Percentiles rank a stretch among this genome's conserved stretches.
Evolutionary conservation across 2,113 vertebrate species (phyloP).

Genomic region (Neomonachus schauinslandi): DNA sequence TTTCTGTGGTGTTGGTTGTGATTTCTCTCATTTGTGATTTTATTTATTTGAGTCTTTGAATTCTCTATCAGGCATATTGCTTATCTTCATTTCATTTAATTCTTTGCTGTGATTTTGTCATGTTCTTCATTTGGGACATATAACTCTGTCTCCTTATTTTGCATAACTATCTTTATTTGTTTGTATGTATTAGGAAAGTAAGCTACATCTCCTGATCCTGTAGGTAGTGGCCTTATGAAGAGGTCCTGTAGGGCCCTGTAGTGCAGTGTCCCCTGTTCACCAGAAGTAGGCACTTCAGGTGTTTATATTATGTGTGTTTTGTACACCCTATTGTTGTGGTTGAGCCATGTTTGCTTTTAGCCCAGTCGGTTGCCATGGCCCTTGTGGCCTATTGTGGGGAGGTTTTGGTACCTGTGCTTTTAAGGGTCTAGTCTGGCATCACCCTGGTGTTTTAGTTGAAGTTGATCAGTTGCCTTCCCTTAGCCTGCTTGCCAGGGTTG

Average conservation of each 20-base stretch:
- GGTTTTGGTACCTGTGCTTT: background rate
- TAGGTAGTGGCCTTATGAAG: background rate
- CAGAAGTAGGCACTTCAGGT: background rate
- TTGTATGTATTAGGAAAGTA: background rate
- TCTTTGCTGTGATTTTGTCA: background rate
- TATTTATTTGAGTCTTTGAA: background rate
- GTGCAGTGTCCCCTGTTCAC: background rate
- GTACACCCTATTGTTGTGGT: background rate
- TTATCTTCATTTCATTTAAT: background rate
- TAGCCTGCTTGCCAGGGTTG: background rate
- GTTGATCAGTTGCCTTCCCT: background rate
- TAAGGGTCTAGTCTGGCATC: background rate
- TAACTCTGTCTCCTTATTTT: background rate
- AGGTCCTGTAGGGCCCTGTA: background rate
- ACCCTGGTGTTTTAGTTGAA: background rate
- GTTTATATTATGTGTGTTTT: background rate
- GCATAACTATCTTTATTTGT: background rate
- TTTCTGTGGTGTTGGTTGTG: background rate
- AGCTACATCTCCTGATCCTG: background rate
- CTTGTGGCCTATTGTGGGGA: background rate
- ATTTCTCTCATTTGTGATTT: background rate
- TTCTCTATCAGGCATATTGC: background rate
- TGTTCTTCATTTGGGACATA: background rate
- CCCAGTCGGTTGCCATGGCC: background rate
- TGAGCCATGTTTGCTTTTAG: background rate